phyloP scores from a whole-genome alignment of 1,140 invertebrate genomes.

The Drosophila equinoxialis region DNA sequence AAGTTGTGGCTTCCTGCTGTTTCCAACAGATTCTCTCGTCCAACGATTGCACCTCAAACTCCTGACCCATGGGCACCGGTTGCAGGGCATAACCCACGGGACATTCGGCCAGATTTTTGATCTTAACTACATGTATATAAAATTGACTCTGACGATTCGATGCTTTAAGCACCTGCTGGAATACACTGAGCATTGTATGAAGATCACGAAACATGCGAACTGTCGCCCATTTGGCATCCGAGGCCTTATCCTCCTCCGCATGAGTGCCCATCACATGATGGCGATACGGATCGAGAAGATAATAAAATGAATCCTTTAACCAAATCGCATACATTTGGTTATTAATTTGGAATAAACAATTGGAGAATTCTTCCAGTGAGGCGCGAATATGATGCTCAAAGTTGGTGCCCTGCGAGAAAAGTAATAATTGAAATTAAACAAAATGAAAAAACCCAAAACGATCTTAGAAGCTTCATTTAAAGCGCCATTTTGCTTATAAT shows the following conservation, averaged over 20 bases:
- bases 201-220: conserved; percentile 71
- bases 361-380: conserved; percentile 36
- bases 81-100: conserved; percentile 37
- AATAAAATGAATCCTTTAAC: conserved; percentile 67
- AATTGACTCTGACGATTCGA: conserved; percentile 53
- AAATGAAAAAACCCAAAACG: too few relatives aligned
- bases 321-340: conserved; percentile 71
- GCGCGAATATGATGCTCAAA: conserved; percentile 40
- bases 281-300: conserved; percentile 74
- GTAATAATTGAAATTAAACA: too few relatives aligned
- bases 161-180: conserved; percentile 68
- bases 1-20: conserved; percentile 23
- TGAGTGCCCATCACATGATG: conserved; percentile 51
- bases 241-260: not conserved
- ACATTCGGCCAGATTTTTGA: conserved; percentile 55
- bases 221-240: conserved; percentile 53
- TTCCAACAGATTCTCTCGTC: conserved; percentile 62
- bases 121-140: conserved; percentile 60
- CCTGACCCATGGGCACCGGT: conserved; percentile 16
- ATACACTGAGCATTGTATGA: conserved; percentile 56
- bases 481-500: not conserved
- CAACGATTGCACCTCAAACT: conserved; percentile 43
- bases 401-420: conserved; percentile 32
- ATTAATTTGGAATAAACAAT: conserved; percentile 68
- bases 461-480: too few relatives aligned